Conservation (phyloP, 1,140 invertebrate genomes). For the Drosophila dunni region DNA sequence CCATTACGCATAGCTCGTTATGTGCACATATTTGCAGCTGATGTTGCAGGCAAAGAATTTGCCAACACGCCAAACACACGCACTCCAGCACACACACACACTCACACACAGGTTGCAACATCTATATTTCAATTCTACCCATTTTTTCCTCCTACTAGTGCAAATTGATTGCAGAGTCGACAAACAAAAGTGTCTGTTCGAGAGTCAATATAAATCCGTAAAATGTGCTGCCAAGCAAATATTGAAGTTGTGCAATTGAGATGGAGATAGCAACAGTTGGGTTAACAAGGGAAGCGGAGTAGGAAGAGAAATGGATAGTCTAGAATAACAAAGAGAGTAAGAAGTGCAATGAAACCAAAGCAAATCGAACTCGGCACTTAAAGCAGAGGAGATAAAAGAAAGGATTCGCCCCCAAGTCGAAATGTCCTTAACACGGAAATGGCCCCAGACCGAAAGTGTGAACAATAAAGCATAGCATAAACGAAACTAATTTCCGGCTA, state of each 20-base stretch:
- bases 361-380: neutral
- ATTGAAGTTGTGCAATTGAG: constrained; percentile 24
- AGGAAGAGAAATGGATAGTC: neutral
- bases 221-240: constrained; percentile 31
- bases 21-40: constrained; percentile 7
- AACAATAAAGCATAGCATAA: constrained; percentile 52
- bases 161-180: constrained; percentile 33
- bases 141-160: constrained; percentile 1
- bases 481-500: constrained; percentile 81
- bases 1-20: neutral
- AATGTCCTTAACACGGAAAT: neutral
- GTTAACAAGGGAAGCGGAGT: too few relatives aligned
- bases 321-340: constrained; percentile 1
- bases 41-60: constrained; percentile 12
- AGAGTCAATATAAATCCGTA: constrained; percentile 12
- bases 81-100: neutral
- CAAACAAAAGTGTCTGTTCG: constrained; percentile 21
- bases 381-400: neutral
- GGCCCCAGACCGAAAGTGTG: constrained; percentile 33
- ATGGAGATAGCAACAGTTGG: neutral
- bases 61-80: constrained; percentile 1
- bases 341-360: constrained; percentile 2
- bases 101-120: neutral
- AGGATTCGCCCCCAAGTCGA: too few relatives aligned
- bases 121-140: neutral